These are phyloP conservation scores for Gymnodraco acuticeps DNA, from an alignment of 2,797 vertebrate species.

Conservation along the genomic window DNA sequence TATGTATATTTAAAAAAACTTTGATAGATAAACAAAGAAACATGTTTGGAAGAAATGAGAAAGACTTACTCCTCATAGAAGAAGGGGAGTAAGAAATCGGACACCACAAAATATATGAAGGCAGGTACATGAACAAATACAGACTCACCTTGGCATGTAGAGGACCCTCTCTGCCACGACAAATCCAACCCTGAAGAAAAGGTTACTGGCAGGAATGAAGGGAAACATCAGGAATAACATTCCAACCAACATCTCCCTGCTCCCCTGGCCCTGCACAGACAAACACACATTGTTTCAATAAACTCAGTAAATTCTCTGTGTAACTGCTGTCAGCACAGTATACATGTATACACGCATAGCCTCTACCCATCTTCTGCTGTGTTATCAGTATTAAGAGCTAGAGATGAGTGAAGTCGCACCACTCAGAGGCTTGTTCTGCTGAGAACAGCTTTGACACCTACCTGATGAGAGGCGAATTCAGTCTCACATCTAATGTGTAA, in stretches of 20 bases:
- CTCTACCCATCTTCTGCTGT: slow-evolving; percentile 5
- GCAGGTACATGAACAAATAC: background rate
- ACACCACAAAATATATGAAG: background rate
- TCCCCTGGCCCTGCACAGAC: slow-evolving; percentile 85
- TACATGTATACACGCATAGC: background rate
- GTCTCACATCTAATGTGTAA: too few species aligned
- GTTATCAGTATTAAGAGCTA: slow-evolving; percentile 37
- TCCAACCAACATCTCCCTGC: slow-evolving; percentile 91
- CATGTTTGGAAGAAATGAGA: too few species aligned
- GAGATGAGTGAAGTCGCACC: slow-evolving; percentile 2
- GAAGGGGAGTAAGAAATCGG: background rate
- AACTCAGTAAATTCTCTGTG: too few species aligned
- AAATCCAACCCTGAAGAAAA: slow-evolving; percentile 98
- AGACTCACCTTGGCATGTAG: slow-evolving; percentile 95
- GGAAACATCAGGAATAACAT: slow-evolving; percentile 95
- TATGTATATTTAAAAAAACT: too few species aligned
- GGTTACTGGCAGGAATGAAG: slow-evolving; percentile 97
- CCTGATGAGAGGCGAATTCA: too few species aligned
- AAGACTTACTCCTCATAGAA: background rate
- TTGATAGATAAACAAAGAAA: too few species aligned
- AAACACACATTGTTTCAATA: too few species aligned
- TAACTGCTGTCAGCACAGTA: too few species aligned
- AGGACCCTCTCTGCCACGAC: slow-evolving; percentile 97
- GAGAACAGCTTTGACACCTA: background rate
- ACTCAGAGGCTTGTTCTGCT: slow-evolving; percentile 21